Evolutionary conservation across 2,113 vertebrate genomes (phyloP).

Genomic region (Odobenus rosmarus): DNA sequence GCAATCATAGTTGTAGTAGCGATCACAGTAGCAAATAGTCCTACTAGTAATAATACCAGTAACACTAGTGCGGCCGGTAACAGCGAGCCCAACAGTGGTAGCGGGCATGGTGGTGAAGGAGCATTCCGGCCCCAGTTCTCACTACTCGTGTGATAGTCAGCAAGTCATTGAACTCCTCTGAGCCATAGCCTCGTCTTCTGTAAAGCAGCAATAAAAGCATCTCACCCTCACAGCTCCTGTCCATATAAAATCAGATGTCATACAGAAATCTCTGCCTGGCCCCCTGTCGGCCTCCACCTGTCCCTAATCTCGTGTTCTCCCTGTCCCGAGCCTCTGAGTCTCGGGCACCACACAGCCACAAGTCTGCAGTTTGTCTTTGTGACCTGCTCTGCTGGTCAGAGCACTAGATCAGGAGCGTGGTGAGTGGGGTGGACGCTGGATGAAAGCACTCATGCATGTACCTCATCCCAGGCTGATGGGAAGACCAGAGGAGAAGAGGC

Average conservation of each 20-base stretch:
- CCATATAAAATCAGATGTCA: not conserved
- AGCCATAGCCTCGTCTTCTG: not conserved
- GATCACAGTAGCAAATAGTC: not conserved
- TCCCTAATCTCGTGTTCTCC: not conserved
- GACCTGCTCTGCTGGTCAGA: not conserved
- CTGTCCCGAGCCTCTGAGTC: not conserved
- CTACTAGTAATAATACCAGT: not conserved
- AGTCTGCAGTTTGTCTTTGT: not conserved
- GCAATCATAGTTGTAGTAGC: rapidly evolving
- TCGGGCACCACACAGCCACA: rapidly evolving
- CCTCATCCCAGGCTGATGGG: not conserved
- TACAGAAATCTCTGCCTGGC: not conserved
- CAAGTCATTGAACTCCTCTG: not conserved
- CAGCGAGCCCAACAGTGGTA: no score
- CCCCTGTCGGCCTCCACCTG: not conserved
- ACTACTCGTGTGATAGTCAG: not conserved
- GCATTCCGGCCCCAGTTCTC: not conserved
- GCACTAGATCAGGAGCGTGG: not conserved
- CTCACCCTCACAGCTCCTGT: not conserved
- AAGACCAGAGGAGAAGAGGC: not conserved
- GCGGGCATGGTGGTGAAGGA: not conserved
- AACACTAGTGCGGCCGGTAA: not conserved
- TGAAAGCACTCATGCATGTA: not conserved
- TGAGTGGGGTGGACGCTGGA: not conserved
- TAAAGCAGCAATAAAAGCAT: not conserved